These are phyloP conservation scores for Sylvietta virens DNA, from an alignment of 2,113 vertebrate species.

Conservation along the genomic window DNA sequence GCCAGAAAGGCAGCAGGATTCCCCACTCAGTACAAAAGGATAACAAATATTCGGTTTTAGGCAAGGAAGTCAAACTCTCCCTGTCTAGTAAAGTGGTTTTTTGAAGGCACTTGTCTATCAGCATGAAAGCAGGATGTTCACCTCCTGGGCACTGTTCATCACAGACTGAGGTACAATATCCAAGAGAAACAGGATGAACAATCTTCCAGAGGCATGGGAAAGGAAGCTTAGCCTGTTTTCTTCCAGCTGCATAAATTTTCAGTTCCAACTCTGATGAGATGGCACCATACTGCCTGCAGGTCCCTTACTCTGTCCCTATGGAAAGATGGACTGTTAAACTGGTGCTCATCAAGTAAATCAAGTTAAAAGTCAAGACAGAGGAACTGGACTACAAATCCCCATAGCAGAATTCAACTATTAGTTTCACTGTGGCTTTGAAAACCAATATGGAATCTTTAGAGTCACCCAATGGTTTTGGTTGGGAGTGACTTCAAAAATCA, in stretches of 20 bases:
- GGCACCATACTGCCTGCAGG: accelerated
- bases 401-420: not conserved
- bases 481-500: not conserved
- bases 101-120: not conserved
- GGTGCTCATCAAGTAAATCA: not conserved
- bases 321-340: not conserved
- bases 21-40: not conserved
- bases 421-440: not conserved
- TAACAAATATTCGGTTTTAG: not conserved
- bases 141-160: not conserved
- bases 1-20: not conserved
- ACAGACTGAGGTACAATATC: not conserved
- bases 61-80: not conserved
- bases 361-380: not conserved
- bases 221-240: not conserved
- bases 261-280: not conserved
- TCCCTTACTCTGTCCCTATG: not conserved
- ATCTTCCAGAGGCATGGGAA: not conserved
- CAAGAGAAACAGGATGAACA: not conserved
- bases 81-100: not conserved
- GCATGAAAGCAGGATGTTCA: not conserved
- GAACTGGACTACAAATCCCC: not conserved
- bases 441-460: not conserved
- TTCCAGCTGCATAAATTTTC: not conserved
- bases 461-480: not conserved